Percentiles rank a stretch among this genome's conserved stretches.
Conservation (phyloP, 2,888 invertebrate species). For the Idaea dimidiata region DNA sequence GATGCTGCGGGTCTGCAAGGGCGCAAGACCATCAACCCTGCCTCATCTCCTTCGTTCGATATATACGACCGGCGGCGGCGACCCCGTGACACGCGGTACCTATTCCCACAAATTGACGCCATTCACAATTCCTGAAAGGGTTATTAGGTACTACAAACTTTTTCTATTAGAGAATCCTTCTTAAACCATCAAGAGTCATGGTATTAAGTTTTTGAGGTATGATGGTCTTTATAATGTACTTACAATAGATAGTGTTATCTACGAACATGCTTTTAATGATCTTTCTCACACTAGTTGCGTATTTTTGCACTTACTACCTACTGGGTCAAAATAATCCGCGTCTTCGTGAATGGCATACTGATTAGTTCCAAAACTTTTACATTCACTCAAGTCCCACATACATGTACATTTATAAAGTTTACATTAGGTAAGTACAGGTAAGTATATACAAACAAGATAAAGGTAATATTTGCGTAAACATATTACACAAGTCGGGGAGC, state of each 20-base stretch:
- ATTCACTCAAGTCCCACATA: background rate
- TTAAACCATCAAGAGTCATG: background rate
- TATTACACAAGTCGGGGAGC: no score
- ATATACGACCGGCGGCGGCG: background rate
- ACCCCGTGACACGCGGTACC: background rate
- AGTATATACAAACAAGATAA: no score
- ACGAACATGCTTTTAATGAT: no score
- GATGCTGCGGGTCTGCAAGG: conserved; percentile 14
- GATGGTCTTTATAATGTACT: background rate
- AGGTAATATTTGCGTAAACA: no score
- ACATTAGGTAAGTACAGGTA: background rate
- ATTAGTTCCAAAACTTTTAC: background rate
- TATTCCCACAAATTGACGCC: background rate
- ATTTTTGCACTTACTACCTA: no score
- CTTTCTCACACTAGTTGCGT: no score
- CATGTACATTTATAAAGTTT: background rate
- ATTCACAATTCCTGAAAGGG: background rate
- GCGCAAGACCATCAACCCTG: conserved; percentile 10
- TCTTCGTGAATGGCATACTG: no score
- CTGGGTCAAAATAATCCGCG: no score
- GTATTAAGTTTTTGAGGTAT: background rate
- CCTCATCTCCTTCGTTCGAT: background rate
- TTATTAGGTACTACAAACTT: background rate
- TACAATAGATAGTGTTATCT: no score
- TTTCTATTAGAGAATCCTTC: background rate